Base-by-base conservation (phyloP, 2,113 vertebrate species). In the Crypturellus undulatus region DNA sequence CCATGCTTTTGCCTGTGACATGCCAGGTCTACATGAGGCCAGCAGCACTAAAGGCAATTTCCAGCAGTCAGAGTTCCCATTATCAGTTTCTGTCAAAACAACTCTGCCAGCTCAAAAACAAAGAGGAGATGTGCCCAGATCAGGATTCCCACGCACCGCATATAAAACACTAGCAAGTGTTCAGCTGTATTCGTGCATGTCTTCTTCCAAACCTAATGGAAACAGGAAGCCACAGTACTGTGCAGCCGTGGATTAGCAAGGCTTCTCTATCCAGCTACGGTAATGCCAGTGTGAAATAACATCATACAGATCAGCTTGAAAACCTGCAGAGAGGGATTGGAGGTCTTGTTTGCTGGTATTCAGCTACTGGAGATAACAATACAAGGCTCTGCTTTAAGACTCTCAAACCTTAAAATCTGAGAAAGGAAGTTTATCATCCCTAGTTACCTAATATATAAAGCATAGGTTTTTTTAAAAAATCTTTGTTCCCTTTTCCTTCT, bases 1-100 rank as follows among this genome's bases (percentile, higher is more conserved):
- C 36, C 3, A 2, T 78, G 64, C 16, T 86, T 70, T 76, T 84
- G 15, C n/a, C 77, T 84, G 47, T 67, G 69, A 70, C 17, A 4
- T 49, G 62, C 45, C 3, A 0, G 45, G 10, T 89, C 84, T 89
- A 17, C 71, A 25, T 75, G 87, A 91, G 91, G 69, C 51, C 34
- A 78, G 26, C 56, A 71, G 51, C 51, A 63, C 59, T 69, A 79
- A 79, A 43, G 58, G 73, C n/a, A 52, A 70, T 81, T 78, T 79
- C 69, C 80, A 87, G 60, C 3, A 4, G 87, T 75, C 84, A 63
- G 1, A 84, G 64, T 82, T 84, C 54, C 49, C 24, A 10, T 89
- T 89, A 93, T 68, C 40, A 34, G 45, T 32, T 49, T 81, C 78
- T 63, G 60, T 80, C 40, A 84, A 77, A 84, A 84, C 21, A 90